Percentiles rank a stretch among this genome's conserved stretches.
These are phyloP conservation scores for Ruditapes philippinarum DNA, from an alignment of 1,140 invertebrate species.

Conservation along the genomic window DNA sequence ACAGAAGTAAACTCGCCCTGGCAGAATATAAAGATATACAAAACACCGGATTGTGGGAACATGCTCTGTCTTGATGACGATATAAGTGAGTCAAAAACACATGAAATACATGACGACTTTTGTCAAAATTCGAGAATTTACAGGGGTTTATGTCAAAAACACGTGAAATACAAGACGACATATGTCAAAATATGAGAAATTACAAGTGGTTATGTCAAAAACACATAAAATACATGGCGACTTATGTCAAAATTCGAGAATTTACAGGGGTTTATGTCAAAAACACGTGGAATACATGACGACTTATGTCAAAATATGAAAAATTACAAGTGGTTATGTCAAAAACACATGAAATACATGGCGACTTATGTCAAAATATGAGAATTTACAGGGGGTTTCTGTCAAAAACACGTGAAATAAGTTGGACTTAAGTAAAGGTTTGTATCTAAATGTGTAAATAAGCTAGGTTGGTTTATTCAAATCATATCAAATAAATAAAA, in stretches of 20 bases:
- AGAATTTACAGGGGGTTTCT: too few relatives aligned
- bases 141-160: neutral
- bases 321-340: too few relatives aligned
- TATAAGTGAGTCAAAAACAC: too few relatives aligned
- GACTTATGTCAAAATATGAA: too few relatives aligned
- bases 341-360: neutral
- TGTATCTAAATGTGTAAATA: too few relatives aligned
- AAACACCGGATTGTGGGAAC: constrained; percentile 95
- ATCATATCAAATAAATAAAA: too few relatives aligned
- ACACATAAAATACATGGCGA: neutral
- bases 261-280: neutral
- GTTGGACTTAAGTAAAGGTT: too few relatives aligned
- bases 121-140: neutral
- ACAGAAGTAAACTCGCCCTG: constrained; percentile 94
- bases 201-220: too few relatives aligned
- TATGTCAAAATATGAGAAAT: too few relatives aligned
- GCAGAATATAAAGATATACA: constrained; percentile 96
- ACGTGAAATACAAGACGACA: too few relatives aligned
- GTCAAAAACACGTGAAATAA: neutral
- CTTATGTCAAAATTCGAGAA: neutral
- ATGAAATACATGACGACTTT: neutral
- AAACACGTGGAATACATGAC: too few relatives aligned
- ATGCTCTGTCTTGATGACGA: constrained; percentile 80
- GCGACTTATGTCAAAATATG: neutral
- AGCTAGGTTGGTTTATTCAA: too few relatives aligned